Base-by-base conservation (phyloP, 2,888 invertebrate genomes). In the Merodon equestris region DNA sequence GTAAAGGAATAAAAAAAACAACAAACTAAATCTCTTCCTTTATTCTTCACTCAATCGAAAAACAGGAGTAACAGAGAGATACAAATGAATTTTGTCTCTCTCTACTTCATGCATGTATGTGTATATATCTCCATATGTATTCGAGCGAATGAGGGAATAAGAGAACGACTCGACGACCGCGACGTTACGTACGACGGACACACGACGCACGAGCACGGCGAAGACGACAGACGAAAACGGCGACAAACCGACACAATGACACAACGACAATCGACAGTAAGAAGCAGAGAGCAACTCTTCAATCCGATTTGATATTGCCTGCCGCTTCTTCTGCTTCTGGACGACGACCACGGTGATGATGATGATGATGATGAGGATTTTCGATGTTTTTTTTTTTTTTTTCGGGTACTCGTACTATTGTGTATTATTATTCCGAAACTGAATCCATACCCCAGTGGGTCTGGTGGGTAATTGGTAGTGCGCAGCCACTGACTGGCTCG, bases 371-470 rank as follows among this genome's bases (percentile, higher is more conserved):
- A 72, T 54, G 73, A 77, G 72, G 61, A 67, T 77, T 77, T 72
- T 73, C 61, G 67, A 77, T 77, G 72, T 77, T 66, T 67, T 77
- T 72, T 73, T 77, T 66, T 67, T 72, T 57, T 77, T 44, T 57
- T 54, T 42, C 18, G 19, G 56, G 36, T 40, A 18, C 36, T 12
- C 14, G 17, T 50, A 44, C 63, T 58, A 51, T 68, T 70, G 58
- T 74, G 64, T 67, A 73, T 63, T 77, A 70, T 76, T 70, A 79
- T 74, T 74, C 79, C 58, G 79, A 79, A 74, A 79, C 74, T 68
- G 51, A 74, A 70, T 64, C 58, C 68, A 74, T 74, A 74, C 60
- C 79, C 79, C 60, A 74, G 56, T 74, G 79, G 79, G 70, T 74
- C 70, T 79, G 70, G 60, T 79, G 68, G 68, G 51, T 79, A 67